These are phyloP conservation scores for Cheilosia vulpina DNA, from an alignment of 2,888 invertebrate species.

Conservation along the genomic window DNA sequence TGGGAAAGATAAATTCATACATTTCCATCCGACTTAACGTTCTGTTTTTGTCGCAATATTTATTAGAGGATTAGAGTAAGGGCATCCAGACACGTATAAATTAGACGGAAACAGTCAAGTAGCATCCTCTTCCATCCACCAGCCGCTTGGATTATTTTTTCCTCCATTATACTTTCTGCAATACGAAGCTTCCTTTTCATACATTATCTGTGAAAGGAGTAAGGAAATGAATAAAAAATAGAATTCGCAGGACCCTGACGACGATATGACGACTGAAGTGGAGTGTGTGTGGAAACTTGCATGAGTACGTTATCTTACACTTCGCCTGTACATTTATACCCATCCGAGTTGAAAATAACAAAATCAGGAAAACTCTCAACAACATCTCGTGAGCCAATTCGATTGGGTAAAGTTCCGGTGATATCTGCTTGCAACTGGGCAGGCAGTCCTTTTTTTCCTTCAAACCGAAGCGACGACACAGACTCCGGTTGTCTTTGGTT, in stretches of 20 bases:
- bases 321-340: not conserved
- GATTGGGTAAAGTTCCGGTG: conserved; percentile 61
- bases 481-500: conserved; percentile 15
- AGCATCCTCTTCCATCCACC: conserved; percentile 17
- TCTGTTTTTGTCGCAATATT: conserved; percentile 47
- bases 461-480: conserved; percentile 41
- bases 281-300: too few relatives aligned
- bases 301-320: not conserved
- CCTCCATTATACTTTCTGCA: not conserved
- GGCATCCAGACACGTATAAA: conserved; percentile 57
- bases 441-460: conserved; percentile 22
- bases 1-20: conserved; percentile 35
- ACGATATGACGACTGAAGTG: too few relatives aligned
- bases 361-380: conserved; percentile 28
- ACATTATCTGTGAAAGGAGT: not conserved
- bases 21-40: conserved; percentile 27
- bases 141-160: not conserved
- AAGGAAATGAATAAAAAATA: conserved; percentile 3
- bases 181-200: conserved; percentile 8
- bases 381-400: conserved; percentile 62
- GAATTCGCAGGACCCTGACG: too few relatives aligned
- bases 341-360: conserved; percentile 24
- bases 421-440: conserved; percentile 35
- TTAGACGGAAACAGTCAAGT: conserved; percentile 62
- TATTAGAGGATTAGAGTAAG: conserved; percentile 57